These are phyloP conservation scores for Cepaea hortensis DNA, from an alignment of 2,888 invertebrate species.

Conservation along the genomic window DNA sequence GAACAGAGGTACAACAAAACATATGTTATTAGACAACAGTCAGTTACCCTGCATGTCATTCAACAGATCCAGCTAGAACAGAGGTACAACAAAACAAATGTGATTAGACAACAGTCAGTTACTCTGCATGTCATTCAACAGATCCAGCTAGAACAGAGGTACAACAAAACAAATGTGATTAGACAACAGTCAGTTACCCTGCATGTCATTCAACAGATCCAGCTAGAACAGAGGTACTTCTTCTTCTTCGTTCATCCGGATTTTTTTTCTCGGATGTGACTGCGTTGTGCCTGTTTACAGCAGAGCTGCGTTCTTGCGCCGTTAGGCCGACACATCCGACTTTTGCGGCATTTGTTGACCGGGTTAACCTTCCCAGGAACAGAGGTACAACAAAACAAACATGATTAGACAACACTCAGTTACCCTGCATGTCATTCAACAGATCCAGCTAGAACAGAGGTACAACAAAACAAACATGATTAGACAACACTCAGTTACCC, in stretches of 20 bases:
- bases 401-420: neutral
- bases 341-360: too few relatives aligned
- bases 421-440: constrained; percentile 94
- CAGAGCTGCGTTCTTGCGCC: too few relatives aligned
- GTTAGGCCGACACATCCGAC: too few relatives aligned
- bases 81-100: constrained; percentile 79
- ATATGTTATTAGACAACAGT: neutral
- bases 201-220: constrained; percentile 93
- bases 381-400: neutral
- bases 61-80: constrained; percentile 96
- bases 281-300: too few relatives aligned
- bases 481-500: constrained; percentile 80
- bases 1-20: constrained; percentile 84
- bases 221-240: constrained; percentile 99
- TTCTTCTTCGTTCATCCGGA: too few relatives aligned
- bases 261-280: too few relatives aligned
- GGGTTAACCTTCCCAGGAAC: too few relatives aligned
- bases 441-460: constrained; percentile 97
- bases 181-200: constrained; percentile 82
- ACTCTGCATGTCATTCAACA: constrained; percentile 95
- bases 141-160: constrained; percentile 97
- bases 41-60: constrained; percentile 91
- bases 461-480: neutral
- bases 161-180: neutral
- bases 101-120: constrained; percentile 68